Evolutionary conservation across 2,888 invertebrate species (phyloP).

Genomic region (Mantis religiosa): DNA sequence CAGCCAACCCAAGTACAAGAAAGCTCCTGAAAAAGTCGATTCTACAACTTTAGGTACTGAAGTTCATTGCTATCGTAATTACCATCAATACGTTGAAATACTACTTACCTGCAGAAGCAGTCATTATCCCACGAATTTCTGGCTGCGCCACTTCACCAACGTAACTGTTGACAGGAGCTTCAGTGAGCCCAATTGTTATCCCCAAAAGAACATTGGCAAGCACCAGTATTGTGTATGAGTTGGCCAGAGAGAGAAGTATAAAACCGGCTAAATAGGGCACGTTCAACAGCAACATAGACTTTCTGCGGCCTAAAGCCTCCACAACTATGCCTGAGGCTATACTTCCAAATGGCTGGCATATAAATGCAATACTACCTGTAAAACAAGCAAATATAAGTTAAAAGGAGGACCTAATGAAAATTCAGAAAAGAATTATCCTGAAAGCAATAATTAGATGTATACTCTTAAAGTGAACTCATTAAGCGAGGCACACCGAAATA

Average conservation of each 20-base stretch:
- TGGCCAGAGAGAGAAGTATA: background rate
- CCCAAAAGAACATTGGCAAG: background rate
- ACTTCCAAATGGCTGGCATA: background rate
- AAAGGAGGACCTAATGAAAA: too few species aligned
- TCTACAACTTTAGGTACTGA: background rate
- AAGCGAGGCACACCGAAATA: too few species aligned
- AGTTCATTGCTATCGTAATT: too few species aligned
- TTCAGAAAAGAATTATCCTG: too few species aligned
- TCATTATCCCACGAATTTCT: background rate
- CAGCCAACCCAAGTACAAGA: background rate
- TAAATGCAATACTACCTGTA: background rate
- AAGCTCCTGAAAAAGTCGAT: background rate
- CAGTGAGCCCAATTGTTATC: background rate
- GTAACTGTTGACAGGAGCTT: background rate
- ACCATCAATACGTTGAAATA: background rate
- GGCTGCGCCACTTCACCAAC: background rate
- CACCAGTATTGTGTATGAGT: background rate
- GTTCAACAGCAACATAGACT: background rate
- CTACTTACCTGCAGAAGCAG: background rate
- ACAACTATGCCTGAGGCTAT: background rate
- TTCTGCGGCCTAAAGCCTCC: background rate
- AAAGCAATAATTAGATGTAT: too few species aligned
- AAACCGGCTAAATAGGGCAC: background rate
- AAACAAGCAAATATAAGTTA: background rate
- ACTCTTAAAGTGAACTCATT: too few species aligned